Evolutionary conservation across 2,888 invertebrate species (phyloP), one percentile per base, ranked within the genome.

Genomic region (Scaptomyza caliginosa): DNA sequence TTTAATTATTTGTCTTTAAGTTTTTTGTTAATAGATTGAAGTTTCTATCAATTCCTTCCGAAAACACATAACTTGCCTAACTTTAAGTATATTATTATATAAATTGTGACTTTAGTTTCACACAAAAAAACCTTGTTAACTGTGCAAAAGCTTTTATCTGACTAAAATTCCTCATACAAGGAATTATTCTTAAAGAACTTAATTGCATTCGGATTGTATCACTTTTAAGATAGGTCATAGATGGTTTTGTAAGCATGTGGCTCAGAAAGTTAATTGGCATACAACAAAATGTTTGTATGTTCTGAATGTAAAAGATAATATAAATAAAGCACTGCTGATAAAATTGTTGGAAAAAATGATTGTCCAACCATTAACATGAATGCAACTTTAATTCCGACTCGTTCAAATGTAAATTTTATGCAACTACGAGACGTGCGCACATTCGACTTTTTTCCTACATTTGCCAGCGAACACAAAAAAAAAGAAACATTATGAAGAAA

Each of bases 351-450:
- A 17, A 46, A 54, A 77, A 77, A 77, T 65, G 32, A 62, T 54
- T 65, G 52, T 38, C 21, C 24, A 70, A 55, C 63, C 74, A 71
- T 83, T 74, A 71, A 69, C 65, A 57, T 69, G 66, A 71, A 74
- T 74, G 72, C 69, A 74, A 81, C 63, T 84, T 74, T 77, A 51
- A 84, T 77, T 78, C 45, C 45, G 64, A 62, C 74, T 63, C 60
- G 66, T 83, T 79, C 60, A 56, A 86, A 86, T 86, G 84, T 77
- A 72, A 74, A 83, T 81, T 81, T 86, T 77, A 77, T 86, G 74
- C 66, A 83, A 72, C 58, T 68, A 64, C 21, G 67, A 67, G 58
- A 80, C 78, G 77, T 83, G 80, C 63, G 45, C 45, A 54, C 58
- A 59, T 8, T 10, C n/a, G n/a, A n/a, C n/a, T n/a, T n/a, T n/a